A percentile compares a stretch with the other conserved stretches of the same genome.
Conservation (phyloP, 2,113 vertebrate species). For the Erinaceus europaeus region DNA sequence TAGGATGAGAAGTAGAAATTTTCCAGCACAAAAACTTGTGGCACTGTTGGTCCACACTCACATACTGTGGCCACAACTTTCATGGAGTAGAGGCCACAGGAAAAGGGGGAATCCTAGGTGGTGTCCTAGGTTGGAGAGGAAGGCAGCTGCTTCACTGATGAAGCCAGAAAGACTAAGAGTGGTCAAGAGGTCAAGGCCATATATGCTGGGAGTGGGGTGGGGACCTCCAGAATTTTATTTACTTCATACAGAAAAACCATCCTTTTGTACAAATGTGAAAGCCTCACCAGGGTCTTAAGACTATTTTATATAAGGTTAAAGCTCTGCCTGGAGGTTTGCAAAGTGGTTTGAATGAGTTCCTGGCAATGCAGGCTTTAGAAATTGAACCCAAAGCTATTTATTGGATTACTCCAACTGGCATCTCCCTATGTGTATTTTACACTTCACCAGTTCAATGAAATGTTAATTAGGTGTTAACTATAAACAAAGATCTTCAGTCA, state of each 20-base stretch:
- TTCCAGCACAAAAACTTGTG: too few species aligned
- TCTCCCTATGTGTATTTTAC: not conserved
- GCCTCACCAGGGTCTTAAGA: not conserved
- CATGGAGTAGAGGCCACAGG: rapidly evolving
- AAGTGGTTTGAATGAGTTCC: not conserved
- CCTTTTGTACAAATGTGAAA: not conserved
- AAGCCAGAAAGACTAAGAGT: not conserved
- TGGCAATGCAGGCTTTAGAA: not conserved
- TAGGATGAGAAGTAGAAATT: too few species aligned
- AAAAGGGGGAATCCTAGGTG: rapidly evolving
- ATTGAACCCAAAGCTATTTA: not conserved
- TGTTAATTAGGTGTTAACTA: not conserved
- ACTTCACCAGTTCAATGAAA: not conserved
- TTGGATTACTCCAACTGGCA: not conserved
- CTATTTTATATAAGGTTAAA: rapidly evolving
- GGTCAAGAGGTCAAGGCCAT: not conserved
- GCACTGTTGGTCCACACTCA: too few species aligned
- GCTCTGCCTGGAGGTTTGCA: not conserved
- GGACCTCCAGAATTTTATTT: too few species aligned
- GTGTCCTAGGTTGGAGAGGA: too few species aligned
- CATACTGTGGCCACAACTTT: too few species aligned
- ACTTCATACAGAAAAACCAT: not conserved
- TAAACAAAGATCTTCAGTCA: not conserved
- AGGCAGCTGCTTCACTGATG: not conserved
- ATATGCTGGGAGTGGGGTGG: too few species aligned